Evolutionary conservation across 2,113 vertebrate species (phyloP).

Genomic region (Planiliza haematocheilus): DNA sequence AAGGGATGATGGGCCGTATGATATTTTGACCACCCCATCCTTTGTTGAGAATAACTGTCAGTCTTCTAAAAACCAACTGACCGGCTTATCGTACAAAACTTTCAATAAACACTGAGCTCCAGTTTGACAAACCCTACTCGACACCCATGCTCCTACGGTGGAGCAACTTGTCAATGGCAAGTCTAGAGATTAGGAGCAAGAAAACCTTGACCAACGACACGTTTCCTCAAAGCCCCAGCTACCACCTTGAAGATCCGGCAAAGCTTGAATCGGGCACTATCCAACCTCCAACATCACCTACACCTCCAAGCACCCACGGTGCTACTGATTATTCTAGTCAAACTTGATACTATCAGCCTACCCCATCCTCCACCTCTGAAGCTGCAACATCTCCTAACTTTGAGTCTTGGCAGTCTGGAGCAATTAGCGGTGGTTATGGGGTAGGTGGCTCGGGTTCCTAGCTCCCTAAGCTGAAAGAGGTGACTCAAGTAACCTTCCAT

Average conservation of each 20-base stretch:
- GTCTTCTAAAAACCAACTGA: not conserved
- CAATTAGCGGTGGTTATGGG: not conserved
- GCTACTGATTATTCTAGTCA: not conserved
- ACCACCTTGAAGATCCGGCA: accelerated
- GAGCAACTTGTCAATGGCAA: not conserved
- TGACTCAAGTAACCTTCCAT: not conserved
- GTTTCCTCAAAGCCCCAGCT: slow-evolving; percentile 7
- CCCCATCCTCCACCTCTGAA: not conserved
- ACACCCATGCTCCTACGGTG: accelerated
- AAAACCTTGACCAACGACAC: not conserved
- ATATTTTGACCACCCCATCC: no score
- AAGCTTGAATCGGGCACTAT: not conserved
- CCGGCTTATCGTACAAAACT: no score
- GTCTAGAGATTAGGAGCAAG: not conserved
- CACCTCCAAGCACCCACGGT: not conserved
- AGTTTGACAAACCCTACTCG: accelerated
- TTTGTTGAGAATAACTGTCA: not conserved
- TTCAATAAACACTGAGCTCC: not conserved
- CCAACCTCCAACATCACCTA: not conserved
- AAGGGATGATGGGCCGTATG: no score
- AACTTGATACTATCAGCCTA: not conserved
- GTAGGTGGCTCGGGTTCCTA: not conserved
- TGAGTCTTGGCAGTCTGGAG: not conserved
- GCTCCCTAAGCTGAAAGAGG: not conserved
- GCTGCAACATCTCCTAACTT: not conserved